phyloP scores from a whole-genome alignment of 23 tunicate genomes.

The Corella eumyota region DNA sequence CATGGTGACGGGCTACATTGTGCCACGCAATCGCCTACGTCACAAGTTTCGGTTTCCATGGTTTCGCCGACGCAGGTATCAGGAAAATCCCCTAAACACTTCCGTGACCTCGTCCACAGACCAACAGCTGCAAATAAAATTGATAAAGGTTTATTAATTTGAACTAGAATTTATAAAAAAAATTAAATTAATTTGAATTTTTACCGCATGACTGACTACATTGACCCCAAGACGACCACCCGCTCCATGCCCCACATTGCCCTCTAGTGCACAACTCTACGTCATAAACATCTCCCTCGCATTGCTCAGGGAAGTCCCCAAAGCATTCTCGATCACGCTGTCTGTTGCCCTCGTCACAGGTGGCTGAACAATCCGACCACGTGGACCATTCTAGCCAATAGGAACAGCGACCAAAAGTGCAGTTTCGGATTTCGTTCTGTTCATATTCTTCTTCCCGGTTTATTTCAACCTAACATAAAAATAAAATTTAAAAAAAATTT shows the following conservation, averaged over 20 bases:
- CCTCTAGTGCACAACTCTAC: constrained; percentile 33
- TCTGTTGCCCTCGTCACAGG: constrained; percentile 48
- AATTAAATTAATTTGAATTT: too few species aligned
- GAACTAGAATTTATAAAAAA: too few species aligned
- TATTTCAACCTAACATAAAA: too few species aligned
- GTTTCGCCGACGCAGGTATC: constrained; percentile 54
- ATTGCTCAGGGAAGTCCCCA: constrained; percentile 49
- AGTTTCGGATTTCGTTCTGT: constrained; percentile 13
- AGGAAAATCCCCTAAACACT: constrained; percentile 49
- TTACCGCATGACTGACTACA: constrained; percentile 60
- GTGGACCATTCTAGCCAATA: constrained; percentile 62
- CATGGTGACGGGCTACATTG: constrained; percentile 49
- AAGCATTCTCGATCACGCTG: constrained; percentile 37
- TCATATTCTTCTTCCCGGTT: constrained; percentile 17
- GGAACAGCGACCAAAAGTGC: constrained; percentile 28
- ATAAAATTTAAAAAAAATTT: neutral
- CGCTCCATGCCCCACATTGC: constrained; percentile 45
- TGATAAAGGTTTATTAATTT: too few species aligned
- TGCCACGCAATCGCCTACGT: constrained; percentile 47
- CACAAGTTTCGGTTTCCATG: constrained; percentile 23
- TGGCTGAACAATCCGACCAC: constrained; percentile 55
- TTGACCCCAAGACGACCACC: constrained; percentile 50
- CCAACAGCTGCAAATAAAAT: too few species aligned
- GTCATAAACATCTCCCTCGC: constrained; percentile 17
- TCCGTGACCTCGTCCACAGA: constrained; percentile 23